Conservation (phyloP, 1,140 invertebrate genomes). For the Dysdera silvatica region DNA sequence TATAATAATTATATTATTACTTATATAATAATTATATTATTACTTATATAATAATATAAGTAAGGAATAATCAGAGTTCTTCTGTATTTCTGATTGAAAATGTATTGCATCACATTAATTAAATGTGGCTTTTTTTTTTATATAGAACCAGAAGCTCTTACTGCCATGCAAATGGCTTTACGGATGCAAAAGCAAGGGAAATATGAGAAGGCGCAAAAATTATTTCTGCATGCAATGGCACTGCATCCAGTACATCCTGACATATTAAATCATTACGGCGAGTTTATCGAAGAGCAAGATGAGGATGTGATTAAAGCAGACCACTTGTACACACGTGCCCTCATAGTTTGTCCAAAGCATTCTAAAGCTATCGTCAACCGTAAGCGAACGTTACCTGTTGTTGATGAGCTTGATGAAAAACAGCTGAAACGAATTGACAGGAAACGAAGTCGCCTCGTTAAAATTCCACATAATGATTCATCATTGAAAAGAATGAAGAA, state of each 20-base stretch:
- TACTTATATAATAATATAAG: too few relatives aligned
- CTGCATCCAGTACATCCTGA: slow-evolving; percentile 85
- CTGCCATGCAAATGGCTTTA: slow-evolving; percentile 69
- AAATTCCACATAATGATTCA: slow-evolving; percentile 67
- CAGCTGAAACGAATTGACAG: slow-evolving; percentile 72
- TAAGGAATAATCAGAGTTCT: too few relatives aligned
- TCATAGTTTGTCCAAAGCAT: slow-evolving; percentile 74
- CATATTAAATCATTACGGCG: slow-evolving; percentile 83
- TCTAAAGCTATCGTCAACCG: slow-evolving; percentile 68
- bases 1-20: too few relatives aligned
- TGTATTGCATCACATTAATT: too few relatives aligned
- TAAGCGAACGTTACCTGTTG: slow-evolving; percentile 72
- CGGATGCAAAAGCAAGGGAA: slow-evolving; percentile 75
- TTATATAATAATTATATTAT: too few relatives aligned
- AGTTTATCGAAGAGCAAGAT: slow-evolving; percentile 79
- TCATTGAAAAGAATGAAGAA: slow-evolving; percentile 79
- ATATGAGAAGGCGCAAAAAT: slow-evolving; percentile 71
- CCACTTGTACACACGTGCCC: slow-evolving; percentile 72
- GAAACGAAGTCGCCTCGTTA: slow-evolving; percentile 70
- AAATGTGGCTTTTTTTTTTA: neutral
- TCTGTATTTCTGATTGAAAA: too few relatives aligned
- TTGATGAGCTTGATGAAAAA: slow-evolving; percentile 78
- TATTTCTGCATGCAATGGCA: slow-evolving; percentile 83
- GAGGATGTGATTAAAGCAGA: slow-evolving; percentile 83
- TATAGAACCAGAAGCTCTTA: slow-evolving; percentile 60